Evolutionary conservation across 1,140 invertebrate genomes (phyloP).

Genomic region (Drosophila parabipectinata): DNA sequence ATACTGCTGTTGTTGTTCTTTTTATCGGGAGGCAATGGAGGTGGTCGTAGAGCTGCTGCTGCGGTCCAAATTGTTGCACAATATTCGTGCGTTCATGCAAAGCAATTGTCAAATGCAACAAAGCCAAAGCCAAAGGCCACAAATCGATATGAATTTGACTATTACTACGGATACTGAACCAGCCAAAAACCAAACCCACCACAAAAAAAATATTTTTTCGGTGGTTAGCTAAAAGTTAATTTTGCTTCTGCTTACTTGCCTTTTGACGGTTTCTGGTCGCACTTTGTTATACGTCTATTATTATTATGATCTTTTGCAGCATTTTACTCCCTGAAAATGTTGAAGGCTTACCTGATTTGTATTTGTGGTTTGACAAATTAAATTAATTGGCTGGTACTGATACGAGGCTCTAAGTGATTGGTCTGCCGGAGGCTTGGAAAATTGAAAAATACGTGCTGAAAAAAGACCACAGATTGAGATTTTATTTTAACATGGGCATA

Average conservation of each 20-base stretch:
- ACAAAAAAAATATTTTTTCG: slow-evolving; percentile 37
- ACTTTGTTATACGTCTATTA: slow-evolving; percentile 18
- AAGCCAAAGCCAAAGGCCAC: slow-evolving; percentile 65
- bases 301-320: slow-evolving; percentile 13
- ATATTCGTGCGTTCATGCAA: slow-evolving; percentile 70
- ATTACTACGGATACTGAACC: background rate
- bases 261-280: slow-evolving; percentile 52
- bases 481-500: slow-evolving; percentile 36
- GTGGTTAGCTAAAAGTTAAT: slow-evolving; percentile 53
- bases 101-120: slow-evolving; percentile 70
- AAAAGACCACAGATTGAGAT: slow-evolving; percentile 40
- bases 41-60: slow-evolving; percentile 6
- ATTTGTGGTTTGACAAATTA: slow-evolving; percentile 58
- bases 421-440: slow-evolving; percentile 27
- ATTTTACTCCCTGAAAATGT: slow-evolving; percentile 20
- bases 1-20: slow-evolving; percentile 33
- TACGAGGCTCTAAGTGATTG: slow-evolving; percentile 46
- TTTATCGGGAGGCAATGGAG: slow-evolving; percentile 3
- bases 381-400: slow-evolving; percentile 57
- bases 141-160: slow-evolving; percentile 62
- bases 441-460: slow-evolving; percentile 31
- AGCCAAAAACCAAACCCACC: slow-evolving; percentile 11
- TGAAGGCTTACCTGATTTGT: slow-evolving; percentile 36
- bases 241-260: slow-evolving; percentile 13
- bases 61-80: slow-evolving; percentile 50